These are phyloP conservation scores for Lathamus discolor DNA, from an alignment of 2,113 vertebrate genomes.

Conservation along the genomic window DNA sequence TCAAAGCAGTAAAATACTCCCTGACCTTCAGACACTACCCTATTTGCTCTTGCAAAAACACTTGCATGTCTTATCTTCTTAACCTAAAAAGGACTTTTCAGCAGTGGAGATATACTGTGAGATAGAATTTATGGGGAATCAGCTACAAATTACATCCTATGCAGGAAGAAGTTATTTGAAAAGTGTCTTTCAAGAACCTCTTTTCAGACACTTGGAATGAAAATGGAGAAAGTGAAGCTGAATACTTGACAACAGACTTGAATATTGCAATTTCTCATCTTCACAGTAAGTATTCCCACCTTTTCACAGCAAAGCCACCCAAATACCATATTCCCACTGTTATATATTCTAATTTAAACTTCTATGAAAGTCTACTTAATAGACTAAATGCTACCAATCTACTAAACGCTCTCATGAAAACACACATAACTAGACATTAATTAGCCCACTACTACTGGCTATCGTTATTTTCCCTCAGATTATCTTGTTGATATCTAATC, in stretches of 20 bases:
- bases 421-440: not conserved
- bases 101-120: not conserved
- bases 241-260: not conserved
- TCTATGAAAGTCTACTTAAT: not conserved
- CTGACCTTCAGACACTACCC: not conserved
- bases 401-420: not conserved
- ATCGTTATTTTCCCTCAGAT: not conserved
- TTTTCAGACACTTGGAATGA: not conserved
- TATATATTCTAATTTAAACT: not conserved
- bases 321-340: not conserved
- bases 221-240: not conserved
- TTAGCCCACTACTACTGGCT: not conserved
- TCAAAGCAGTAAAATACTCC: not conserved
- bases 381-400: not conserved
- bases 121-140: not conserved
- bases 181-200: not conserved
- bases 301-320: not conserved
- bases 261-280: not conserved
- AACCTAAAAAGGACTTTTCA: not conserved
- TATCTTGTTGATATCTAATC: not conserved
- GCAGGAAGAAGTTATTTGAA: not conserved
- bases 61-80: not conserved
- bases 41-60: not conserved
- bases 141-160: not conserved
- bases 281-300: not conserved